These are phyloP conservation scores for Neoarius graeffei DNA, from an alignment of 2,113 vertebrate genomes.

Conservation along the genomic window DNA sequence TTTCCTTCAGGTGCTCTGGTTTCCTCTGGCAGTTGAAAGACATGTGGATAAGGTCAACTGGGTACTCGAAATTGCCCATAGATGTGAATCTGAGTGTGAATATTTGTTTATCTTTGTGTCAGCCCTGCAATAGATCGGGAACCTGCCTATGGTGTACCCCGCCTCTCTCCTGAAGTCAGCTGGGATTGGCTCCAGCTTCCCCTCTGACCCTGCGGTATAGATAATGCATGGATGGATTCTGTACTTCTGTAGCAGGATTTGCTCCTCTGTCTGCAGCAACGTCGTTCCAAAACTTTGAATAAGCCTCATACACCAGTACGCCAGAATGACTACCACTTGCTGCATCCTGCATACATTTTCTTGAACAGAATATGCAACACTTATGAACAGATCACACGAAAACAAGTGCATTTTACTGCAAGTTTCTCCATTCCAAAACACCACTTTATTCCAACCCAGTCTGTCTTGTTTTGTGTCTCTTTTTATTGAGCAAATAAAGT, in stretches of 20 bases:
- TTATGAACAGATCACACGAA: neutral
- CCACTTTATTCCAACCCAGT: neutral
- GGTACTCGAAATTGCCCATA: no score
- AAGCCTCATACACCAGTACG: neutral
- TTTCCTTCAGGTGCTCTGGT: no score
- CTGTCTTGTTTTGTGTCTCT: neutral
- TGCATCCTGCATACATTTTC: neutral
- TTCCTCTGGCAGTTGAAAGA: no score
- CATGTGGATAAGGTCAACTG: no score
- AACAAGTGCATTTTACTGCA: neutral
- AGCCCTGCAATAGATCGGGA: no score
- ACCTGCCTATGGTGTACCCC: no score
- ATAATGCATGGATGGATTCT: no score
- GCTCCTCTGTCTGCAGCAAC: neutral
- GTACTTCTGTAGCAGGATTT: neutral
- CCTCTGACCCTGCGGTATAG: no score
- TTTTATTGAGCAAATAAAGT: neutral
- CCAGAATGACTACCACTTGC: neutral
- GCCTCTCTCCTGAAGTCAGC: no score
- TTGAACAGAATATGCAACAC: neutral
- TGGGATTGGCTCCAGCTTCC: no score
- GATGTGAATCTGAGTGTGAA: no score
- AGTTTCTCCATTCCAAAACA: neutral
- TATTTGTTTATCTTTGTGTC: no score
- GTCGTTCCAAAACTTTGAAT: neutral